These are phyloP conservation scores for Zaprionus vittiger DNA, from an alignment of 1,140 invertebrate genomes.

Conservation along the genomic window DNA sequence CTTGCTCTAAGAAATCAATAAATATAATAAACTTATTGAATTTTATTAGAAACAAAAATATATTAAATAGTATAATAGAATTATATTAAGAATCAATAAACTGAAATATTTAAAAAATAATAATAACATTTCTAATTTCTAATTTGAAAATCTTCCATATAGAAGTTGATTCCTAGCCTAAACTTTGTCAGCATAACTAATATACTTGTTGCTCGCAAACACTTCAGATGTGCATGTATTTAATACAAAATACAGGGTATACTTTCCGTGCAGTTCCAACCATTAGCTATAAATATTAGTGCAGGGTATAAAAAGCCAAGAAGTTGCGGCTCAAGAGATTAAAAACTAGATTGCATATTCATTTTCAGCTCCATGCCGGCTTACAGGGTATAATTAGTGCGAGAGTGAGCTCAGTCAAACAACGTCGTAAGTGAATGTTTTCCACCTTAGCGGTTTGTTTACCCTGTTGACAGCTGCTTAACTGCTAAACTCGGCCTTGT, in stretches of 20 bases:
- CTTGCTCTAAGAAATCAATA: not conserved
- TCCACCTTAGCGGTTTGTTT: slow-evolving; percentile 9
- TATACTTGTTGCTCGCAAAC: not conserved
- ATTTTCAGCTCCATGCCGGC: not conserved
- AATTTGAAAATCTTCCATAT: not conserved
- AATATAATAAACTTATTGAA: not conserved
- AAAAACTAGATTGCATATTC: no score
- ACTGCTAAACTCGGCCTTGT: slow-evolving; percentile 16
- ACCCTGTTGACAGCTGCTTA: slow-evolving; percentile 18
- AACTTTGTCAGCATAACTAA: not conserved
- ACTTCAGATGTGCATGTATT: not conserved
- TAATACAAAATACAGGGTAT: no score
- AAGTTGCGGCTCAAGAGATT: not conserved
- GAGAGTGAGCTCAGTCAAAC: not conserved
- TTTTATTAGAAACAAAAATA: not conserved
- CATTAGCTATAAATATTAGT: not conserved
- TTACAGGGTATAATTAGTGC: not conserved
- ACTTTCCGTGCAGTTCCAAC: no score
- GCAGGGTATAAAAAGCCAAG: not conserved
- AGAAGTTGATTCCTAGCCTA: not conserved
- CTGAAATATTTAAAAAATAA: not conserved
- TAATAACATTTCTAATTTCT: not conserved
- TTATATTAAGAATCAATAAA: not conserved
- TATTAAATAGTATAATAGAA: not conserved
- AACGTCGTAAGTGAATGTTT: not conserved